Percentiles rank a stretch among this genome's conserved stretches.
These are phyloP conservation scores for Mesodorylaimus sp. DNA, from an alignment of 2,888 invertebrate species.

Conservation along the genomic window DNA sequence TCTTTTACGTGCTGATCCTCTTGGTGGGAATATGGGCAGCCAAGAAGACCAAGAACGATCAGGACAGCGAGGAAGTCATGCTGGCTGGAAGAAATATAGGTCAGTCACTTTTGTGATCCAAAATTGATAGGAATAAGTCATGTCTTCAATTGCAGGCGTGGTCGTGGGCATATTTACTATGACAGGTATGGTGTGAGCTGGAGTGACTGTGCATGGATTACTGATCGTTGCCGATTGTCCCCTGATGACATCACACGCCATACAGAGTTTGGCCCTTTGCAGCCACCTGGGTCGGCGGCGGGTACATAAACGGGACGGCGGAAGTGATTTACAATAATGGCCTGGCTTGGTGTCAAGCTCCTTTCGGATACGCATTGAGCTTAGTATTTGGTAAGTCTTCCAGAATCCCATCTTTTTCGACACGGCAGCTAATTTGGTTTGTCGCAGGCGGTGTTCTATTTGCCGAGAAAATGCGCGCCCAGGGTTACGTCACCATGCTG, in stretches of 20 bases:
- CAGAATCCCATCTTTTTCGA: background rate
- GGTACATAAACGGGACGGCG: slow-evolving; percentile 96
- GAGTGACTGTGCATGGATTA: too few species aligned
- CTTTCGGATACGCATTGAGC: slow-evolving; percentile 91
- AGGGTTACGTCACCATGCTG: slow-evolving; percentile 95
- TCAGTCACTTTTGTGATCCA: too few species aligned
- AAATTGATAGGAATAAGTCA: too few species aligned
- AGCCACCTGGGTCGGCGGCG: slow-evolving; percentile 99
- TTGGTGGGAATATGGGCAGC: slow-evolving; percentile 93
- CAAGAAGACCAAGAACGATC: slow-evolving; percentile 54
- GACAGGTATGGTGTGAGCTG: slow-evolving; percentile 83
- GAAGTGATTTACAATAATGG: slow-evolving; percentile 85
- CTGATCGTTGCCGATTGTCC: too few species aligned
- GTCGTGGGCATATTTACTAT: slow-evolving; percentile 97
- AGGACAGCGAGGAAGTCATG: slow-evolving; percentile 89
- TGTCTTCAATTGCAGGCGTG: too few species aligned
- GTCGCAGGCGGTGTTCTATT: slow-evolving; percentile 76
- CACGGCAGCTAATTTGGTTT: background rate
- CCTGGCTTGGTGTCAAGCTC: slow-evolving; percentile 91
- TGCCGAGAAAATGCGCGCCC: slow-evolving; percentile 88
- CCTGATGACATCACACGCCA: too few species aligned
- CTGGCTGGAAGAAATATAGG: slow-evolving; percentile 87
- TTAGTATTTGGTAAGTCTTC: slow-evolving; percentile 58
- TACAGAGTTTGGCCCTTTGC: too few species aligned
- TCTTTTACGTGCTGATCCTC: slow-evolving; percentile 88